A percentile compares a stretch with the other conserved stretches of the same genome.
Evolutionary conservation across 1,140 invertebrate species (phyloP).

Genomic region (Globodera rostochiensis): DNA sequence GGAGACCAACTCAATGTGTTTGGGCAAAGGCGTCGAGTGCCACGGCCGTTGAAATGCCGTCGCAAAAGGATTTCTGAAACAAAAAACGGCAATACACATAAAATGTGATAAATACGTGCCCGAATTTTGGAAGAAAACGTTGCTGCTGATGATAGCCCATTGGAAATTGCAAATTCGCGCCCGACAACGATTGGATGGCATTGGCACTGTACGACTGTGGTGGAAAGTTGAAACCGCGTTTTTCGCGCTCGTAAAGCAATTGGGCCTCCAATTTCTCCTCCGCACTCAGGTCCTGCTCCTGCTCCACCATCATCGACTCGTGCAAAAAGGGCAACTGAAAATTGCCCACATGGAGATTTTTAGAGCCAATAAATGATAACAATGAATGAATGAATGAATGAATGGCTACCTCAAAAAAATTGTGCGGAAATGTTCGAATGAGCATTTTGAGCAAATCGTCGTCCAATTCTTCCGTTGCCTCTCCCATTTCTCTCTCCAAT

Average conservation of each 20-base stretch:
- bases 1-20: constrained; percentile 11
- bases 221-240: constrained; percentile 65
- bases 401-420: constrained; percentile 73
- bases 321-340: constrained; percentile 86
- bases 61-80: constrained; percentile 8
- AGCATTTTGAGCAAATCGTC: constrained; percentile 57
- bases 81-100: background rate
- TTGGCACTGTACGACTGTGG: background rate
- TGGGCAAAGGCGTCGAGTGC: constrained; percentile 24
- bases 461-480: constrained; percentile 49
- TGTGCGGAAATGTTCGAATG: constrained; percentile 77
- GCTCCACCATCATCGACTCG: constrained; percentile 89
- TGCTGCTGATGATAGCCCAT: constrained; percentile 29
- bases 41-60: constrained; percentile 1
- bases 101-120: background rate
- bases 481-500: background rate
- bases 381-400: background rate
- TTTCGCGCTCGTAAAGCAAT: constrained; percentile 88
- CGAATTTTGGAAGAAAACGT: background rate
- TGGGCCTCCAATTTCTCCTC: constrained; percentile 90
- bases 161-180: constrained; percentile 36
- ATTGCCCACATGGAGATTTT: constrained; percentile 71
- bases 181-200: background rate
- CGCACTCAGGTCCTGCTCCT: constrained; percentile 89
- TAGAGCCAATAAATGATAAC: constrained; percentile 69